These are phyloP conservation scores for Caenorhabditis wallacei DNA, from an alignment of 2,888 invertebrate genomes.

Conservation along the genomic window DNA sequence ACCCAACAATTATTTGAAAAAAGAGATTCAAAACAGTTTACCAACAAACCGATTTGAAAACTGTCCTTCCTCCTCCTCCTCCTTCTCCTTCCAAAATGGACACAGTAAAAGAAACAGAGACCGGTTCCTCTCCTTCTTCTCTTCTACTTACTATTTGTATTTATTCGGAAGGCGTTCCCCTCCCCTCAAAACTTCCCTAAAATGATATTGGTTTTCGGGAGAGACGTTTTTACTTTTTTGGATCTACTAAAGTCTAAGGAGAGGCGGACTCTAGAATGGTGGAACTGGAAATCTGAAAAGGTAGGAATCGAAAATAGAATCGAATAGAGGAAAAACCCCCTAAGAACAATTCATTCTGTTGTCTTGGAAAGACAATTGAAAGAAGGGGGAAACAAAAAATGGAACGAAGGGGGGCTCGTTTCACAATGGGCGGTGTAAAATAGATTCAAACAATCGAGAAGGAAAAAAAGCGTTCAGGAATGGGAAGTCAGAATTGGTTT, in stretches of 20 bases:
- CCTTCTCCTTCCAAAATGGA: neutral
- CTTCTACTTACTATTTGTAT: neutral
- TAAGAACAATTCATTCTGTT: constrained; percentile 6
- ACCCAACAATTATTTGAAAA: no score
- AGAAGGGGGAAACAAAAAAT: no score
- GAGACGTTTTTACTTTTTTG: no score
- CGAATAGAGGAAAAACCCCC: neutral
- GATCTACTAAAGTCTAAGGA: neutral
- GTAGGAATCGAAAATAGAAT: neutral
- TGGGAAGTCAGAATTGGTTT: neutral
- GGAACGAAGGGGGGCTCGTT: constrained; percentile 34
- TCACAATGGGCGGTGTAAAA: constrained; percentile 58
- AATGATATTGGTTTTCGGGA: neutral
- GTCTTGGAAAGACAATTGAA: constrained; percentile 36
- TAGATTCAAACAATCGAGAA: neutral
- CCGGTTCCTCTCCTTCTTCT: neutral
- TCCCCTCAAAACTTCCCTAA: no score
- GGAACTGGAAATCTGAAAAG: constrained; percentile 14
- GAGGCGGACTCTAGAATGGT: neutral
- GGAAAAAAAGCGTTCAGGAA: neutral
- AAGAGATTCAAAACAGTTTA: neutral
- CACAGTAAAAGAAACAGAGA: constrained; percentile 14
- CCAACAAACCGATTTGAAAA: neutral
- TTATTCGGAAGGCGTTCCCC: neutral
- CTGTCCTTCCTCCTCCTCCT: neutral